These are phyloP conservation scores for Gallinago solitaria DNA, from an alignment of 2,797 vertebrate species.

Conservation along the genomic window DNA sequence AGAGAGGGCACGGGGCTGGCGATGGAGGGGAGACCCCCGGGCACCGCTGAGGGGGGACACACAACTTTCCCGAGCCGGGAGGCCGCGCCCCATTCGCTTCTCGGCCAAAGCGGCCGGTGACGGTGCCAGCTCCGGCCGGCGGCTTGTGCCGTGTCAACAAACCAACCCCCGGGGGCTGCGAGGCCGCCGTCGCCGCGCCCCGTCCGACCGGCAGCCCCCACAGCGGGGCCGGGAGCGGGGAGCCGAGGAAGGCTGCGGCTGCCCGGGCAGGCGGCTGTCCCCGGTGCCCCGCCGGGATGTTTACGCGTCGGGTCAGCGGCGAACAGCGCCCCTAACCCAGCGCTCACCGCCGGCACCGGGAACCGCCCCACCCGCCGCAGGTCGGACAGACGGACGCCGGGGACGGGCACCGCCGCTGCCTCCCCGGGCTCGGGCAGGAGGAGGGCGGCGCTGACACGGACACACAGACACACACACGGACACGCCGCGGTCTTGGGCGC, in stretches of 20 bases:
- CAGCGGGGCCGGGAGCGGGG: neutral
- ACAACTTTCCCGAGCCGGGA: neutral
- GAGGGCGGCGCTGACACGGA: neutral
- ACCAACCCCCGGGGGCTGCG: neutral
- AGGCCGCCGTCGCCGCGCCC: neutral
- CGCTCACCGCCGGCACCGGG: neutral
- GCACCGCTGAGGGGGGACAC: neutral
- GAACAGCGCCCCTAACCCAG: neutral
- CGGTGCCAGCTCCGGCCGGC: neutral
- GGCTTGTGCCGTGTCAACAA: neutral
- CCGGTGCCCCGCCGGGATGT: neutral
- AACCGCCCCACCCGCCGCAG: neutral
- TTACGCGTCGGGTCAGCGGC: neutral
- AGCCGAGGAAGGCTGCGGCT: no score
- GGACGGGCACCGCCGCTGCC: neutral
- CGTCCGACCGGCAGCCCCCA: neutral
- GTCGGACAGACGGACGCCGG: neutral
- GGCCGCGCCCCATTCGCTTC: neutral
- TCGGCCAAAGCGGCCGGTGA: neutral
- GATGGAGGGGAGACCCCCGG: rapidly evolving
- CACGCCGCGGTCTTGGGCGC: neutral
- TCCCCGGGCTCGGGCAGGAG: neutral
- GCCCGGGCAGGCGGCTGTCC: neutral
- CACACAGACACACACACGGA: no score
- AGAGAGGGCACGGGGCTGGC: neutral